These are phyloP conservation scores for Eutrigla gurnardus DNA, from an alignment of 2,797 vertebrate species.

Conservation along the genomic window DNA sequence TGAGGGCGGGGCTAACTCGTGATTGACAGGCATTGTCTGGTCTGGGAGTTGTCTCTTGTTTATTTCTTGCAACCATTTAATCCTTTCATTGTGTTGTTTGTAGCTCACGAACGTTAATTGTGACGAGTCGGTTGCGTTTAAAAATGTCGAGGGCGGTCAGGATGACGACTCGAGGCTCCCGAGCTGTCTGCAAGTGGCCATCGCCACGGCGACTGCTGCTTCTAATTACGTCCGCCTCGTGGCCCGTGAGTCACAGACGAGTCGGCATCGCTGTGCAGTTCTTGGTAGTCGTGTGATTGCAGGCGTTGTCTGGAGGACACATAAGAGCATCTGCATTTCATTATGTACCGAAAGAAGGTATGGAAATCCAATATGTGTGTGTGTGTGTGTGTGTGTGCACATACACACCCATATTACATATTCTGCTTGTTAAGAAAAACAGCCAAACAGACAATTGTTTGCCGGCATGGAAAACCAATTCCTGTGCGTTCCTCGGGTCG, in stretches of 20 bases:
- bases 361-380: constrained; percentile 54
- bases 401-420: constrained; percentile 46
- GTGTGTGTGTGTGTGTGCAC: not conserved
- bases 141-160: too few relatives aligned
- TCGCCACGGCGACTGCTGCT: too few relatives aligned
- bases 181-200: too few relatives aligned
- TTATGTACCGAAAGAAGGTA: constrained; percentile 40
- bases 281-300: constrained; percentile 40
- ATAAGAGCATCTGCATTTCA: constrained; percentile 60
- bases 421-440: constrained; percentile 44
- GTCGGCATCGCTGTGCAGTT: constrained; percentile 6
- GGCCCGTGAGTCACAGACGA: too few relatives aligned
- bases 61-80: not conserved
- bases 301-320: constrained; percentile 41
- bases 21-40: not conserved
- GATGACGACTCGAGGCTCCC: too few relatives aligned
- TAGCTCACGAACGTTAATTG: too few relatives aligned
- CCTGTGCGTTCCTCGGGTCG: constrained; percentile 31
- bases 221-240: too few relatives aligned
- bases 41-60: not conserved
- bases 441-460: constrained; percentile 41
- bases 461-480: constrained; percentile 8
- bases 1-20: not conserved
- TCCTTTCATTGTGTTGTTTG: not conserved
- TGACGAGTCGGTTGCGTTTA: too few relatives aligned